phyloP scores from a whole-genome alignment of 1,140 invertebrate genomes.

The Venturia canescens region DNA sequence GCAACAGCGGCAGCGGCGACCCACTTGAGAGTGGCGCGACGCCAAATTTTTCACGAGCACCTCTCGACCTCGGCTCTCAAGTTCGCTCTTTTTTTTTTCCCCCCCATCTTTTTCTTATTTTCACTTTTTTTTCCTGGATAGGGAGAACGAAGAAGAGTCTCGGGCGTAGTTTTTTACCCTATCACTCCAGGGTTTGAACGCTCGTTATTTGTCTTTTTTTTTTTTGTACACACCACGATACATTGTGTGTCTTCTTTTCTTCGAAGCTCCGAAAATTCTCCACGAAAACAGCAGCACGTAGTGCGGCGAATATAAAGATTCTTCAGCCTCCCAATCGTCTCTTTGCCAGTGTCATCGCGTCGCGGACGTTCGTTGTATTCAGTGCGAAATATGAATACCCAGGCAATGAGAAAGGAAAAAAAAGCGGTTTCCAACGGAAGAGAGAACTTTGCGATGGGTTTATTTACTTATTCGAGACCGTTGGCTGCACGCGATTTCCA shows the following conservation, averaged over 20 bases:
- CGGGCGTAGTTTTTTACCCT: conserved; percentile 2
- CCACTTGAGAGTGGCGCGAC: conserved; percentile 71
- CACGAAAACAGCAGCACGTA: background rate
- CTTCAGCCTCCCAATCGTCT: background rate
- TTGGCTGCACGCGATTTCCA: background rate
- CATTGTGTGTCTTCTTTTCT: background rate
- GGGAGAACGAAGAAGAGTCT: background rate
- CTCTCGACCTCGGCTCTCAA: conserved; percentile 30
- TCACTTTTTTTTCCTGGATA: background rate
- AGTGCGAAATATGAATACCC: background rate
- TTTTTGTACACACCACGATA: background rate
- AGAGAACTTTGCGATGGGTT: background rate
- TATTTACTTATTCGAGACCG: background rate
- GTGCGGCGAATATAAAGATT: background rate
- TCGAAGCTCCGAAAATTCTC: background rate
- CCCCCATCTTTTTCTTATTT: conserved; percentile 5
- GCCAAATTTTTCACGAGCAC: conserved; percentile 66
- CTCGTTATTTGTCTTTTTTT: background rate
- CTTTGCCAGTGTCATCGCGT: background rate
- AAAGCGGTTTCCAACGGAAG: too few relatives aligned
- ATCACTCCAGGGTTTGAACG: background rate
- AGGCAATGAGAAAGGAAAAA: background rate
- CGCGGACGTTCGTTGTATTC: conserved; percentile 1
- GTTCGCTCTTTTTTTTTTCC: conserved; percentile 6
- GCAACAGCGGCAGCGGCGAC: conserved; percentile 44